Evolutionary conservation across 2,797 vertebrate species (phyloP).

Genomic region (Podarcis lilfordi): DNA sequence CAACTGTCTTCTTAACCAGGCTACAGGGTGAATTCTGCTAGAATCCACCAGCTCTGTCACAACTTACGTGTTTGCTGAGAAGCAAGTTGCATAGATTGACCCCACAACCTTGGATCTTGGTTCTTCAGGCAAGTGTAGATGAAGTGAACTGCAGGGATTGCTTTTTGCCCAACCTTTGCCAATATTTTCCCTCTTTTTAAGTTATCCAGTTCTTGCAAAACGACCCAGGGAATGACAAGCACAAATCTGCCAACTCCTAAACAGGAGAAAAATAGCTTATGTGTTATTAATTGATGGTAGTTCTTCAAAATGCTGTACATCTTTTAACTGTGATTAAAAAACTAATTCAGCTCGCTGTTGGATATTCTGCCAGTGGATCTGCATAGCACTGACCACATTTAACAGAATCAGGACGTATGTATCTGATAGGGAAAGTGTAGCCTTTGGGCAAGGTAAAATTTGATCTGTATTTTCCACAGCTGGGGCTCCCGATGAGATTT

Average conservation of each 20-base stretch:
- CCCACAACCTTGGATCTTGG: conserved; percentile 85
- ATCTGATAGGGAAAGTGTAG: neutral
- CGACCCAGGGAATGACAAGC: conserved; percentile 93
- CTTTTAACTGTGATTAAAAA: neutral
- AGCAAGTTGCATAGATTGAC: conserved; percentile 94
- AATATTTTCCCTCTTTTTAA: conserved; percentile 85
- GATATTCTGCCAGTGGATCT: neutral
- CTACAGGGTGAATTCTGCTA: conserved; percentile 8
- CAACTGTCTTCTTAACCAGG: neutral
- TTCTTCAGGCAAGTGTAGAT: conserved; percentile 86
- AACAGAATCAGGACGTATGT: neutral
- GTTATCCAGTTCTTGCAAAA: conserved; percentile 92
- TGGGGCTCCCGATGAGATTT: too few species aligned
- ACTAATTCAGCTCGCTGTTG: neutral
- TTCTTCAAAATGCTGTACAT: neutral
- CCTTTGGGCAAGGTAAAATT: neutral
- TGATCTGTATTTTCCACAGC: neutral
- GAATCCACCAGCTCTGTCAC: neutral
- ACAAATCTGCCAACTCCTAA: conserved; percentile 83
- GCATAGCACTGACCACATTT: neutral
- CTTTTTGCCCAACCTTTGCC: conserved; percentile 83
- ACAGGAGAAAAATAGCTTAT: conserved; percentile 18
- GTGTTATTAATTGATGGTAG: neutral
- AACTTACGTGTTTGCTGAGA: conserved; percentile 85
- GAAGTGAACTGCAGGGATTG: conserved; percentile 88